Evolutionary conservation across 2,888 invertebrate species (phyloP).

Genomic region (Gonocerus acuteangulatus): DNA sequence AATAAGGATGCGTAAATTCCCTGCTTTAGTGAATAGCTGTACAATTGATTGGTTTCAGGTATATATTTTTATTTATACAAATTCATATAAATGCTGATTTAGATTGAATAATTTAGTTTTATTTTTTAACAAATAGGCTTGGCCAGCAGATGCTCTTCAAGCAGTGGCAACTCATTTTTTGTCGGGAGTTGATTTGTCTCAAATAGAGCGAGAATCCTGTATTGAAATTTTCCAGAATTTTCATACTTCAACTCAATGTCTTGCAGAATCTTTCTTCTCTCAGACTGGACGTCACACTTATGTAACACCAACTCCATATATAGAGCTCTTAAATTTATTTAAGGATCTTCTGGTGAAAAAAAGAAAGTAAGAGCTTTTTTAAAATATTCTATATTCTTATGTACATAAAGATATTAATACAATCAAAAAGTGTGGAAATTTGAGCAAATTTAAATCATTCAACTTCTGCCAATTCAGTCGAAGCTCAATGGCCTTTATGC

Average conservation of each 20-base stretch:
- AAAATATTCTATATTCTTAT: conserved; percentile 10
- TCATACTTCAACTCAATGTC: conserved; percentile 69
- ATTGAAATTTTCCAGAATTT: conserved; percentile 86
- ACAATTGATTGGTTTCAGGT: conserved; percentile 93
- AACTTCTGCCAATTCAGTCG: too few species aligned
- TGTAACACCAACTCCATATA: conserved; percentile 87
- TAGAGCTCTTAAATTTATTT: conserved; percentile 85
- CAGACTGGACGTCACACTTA: conserved; percentile 72
- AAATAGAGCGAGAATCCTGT: conserved; percentile 64
- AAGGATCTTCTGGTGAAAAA: conserved; percentile 69
- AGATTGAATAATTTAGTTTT: too few species aligned
- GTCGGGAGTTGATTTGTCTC: conserved; percentile 67
- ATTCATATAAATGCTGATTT: too few species aligned
- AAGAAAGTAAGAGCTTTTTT: conserved; percentile 49
- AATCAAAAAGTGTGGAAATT: too few species aligned
- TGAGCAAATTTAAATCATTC: too few species aligned
- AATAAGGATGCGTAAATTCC: conserved; percentile 78
- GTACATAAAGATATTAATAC: too few species aligned
- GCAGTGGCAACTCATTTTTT: conserved; percentile 82
- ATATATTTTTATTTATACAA: background rate
- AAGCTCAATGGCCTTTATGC: too few species aligned
- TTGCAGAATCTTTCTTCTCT: conserved; percentile 57
- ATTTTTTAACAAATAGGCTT: too few species aligned
- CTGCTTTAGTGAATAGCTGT: conserved; percentile 87
- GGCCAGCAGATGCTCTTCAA: conserved; percentile 87